Evolutionary conservation across 2,113 vertebrate species (phyloP).

Genomic region (Dromaius novaehollandiae): DNA sequence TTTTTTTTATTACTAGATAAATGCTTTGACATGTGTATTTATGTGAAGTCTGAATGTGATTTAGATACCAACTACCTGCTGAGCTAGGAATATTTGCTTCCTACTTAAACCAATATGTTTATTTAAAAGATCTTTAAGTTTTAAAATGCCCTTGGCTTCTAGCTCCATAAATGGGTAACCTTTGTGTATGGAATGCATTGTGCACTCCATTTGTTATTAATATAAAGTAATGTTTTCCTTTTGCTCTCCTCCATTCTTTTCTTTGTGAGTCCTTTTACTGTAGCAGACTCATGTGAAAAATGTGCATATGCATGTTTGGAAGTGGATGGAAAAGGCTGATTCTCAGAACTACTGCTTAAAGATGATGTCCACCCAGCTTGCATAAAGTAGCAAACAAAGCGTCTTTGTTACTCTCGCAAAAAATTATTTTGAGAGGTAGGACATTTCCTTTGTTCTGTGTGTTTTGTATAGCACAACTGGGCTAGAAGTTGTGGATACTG

Average conservation of each 20-base stretch:
- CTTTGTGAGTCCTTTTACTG: conserved; percentile 6
- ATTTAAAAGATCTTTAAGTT: conserved; percentile 60
- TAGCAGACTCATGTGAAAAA: neutral
- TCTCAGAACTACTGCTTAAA: conserved; percentile 23
- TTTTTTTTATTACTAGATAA: conserved; percentile 72
- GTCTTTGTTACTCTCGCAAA: neutral
- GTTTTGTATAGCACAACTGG: conserved; percentile 42
- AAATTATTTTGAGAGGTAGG: conserved; percentile 31
- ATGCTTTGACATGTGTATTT: conserved; percentile 70
- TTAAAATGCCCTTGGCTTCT: conserved; percentile 52
- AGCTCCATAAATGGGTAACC: conserved; percentile 19
- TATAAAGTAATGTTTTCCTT: conserved; percentile 56
- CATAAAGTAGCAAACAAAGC: conserved; percentile 28
- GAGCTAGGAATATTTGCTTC: conserved; percentile 68
- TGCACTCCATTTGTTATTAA: conserved; percentile 44
- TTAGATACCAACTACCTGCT: conserved; percentile 73
- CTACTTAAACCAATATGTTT: conserved; percentile 63
- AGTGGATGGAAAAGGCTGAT: conserved; percentile 12
- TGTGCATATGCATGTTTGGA: neutral
- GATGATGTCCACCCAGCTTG: conserved; percentile 38
- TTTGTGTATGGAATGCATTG: conserved; percentile 35
- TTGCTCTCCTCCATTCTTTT: conserved; percentile 22
- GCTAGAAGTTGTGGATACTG: conserved; percentile 21
- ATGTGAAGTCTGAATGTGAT: conserved; percentile 63
- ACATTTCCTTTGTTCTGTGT: conserved; percentile 47